These are phyloP conservation scores for Ctenoplectra terminalis DNA, from an alignment of 1,140 invertebrate species.

Conservation along the genomic window DNA sequence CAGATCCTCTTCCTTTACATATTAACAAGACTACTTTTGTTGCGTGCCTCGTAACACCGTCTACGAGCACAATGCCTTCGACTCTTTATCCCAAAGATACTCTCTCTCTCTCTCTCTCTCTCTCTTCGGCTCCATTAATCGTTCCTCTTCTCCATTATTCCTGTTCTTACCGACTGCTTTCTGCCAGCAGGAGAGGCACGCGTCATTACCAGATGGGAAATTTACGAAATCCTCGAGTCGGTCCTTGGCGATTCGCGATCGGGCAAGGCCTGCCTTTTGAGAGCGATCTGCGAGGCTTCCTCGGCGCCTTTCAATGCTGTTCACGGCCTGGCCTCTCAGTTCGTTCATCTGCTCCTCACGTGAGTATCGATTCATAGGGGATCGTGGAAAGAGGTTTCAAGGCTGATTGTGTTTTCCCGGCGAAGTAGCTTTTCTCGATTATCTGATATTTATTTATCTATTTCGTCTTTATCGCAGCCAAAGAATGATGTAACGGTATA, in stretches of 20 bases:
- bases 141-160: neutral
- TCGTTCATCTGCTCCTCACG: constrained; percentile 88
- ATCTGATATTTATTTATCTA: neutral
- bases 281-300: constrained; percentile 89
- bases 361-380: constrained; percentile 67
- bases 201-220: constrained; percentile 84
- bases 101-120: neutral
- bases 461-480: too few species aligned
- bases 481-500: too few species aligned
- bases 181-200: neutral
- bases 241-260: constrained; percentile 81
- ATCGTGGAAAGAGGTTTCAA: neutral
- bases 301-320: constrained; percentile 86
- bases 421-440: neutral
- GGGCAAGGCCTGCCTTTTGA: constrained; percentile 88
- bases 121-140: constrained; percentile 38
- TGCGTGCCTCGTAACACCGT: constrained; percentile 31
- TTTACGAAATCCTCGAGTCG: constrained; percentile 85
- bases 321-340: constrained; percentile 87
- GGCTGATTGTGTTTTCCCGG: neutral
- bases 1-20: constrained; percentile 69
- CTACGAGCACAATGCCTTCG: constrained; percentile 21
- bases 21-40: constrained; percentile 75
- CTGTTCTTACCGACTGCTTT: constrained; percentile 37
- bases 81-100: constrained; percentile 20